Evolutionary conservation across 2,797 vertebrate species (phyloP).

Genomic region (Alcedo quadribrachys): DNA sequence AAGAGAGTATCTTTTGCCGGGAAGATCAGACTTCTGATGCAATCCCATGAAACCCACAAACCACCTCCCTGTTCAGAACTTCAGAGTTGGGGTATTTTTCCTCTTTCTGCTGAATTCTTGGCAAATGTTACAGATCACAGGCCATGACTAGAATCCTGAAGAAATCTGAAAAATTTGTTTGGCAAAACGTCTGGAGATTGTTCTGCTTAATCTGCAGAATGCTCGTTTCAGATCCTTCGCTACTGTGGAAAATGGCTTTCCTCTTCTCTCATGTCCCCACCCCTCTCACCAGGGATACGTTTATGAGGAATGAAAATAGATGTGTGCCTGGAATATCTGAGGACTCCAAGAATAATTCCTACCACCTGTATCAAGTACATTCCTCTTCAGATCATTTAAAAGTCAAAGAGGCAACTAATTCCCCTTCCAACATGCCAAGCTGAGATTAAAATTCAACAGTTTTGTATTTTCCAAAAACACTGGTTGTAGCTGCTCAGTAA

Average conservation of each 20-base stretch:
- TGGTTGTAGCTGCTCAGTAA: background rate
- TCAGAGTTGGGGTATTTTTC: slow-evolving; percentile 28
- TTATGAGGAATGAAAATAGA: slow-evolving; percentile 53
- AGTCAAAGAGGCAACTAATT: slow-evolving; percentile 35
- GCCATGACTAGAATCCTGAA: slow-evolving; percentile 40
- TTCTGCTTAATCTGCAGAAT: slow-evolving; percentile 45
- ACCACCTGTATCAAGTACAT: slow-evolving; percentile 41
- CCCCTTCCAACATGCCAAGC: background rate
- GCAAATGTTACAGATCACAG: slow-evolving; percentile 40
- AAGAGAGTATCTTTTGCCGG: slow-evolving; percentile 53
- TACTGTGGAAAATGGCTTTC: slow-evolving; percentile 60
- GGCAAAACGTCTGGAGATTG: slow-evolving; percentile 42
- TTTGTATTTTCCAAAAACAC: background rate
- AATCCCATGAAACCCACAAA: slow-evolving; percentile 71
- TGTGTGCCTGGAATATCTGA: slow-evolving; percentile 26
- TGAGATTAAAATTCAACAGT: background rate
- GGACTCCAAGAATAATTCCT: slow-evolving; percentile 42
- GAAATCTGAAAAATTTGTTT: slow-evolving; percentile 55
- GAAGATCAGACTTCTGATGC: slow-evolving; percentile 70
- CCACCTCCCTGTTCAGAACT: slow-evolving; percentile 55
- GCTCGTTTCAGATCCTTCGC: background rate
- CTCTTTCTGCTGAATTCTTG: slow-evolving; percentile 50
- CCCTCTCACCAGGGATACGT: background rate
- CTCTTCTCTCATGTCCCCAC: slow-evolving; percentile 10
- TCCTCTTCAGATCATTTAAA: slow-evolving; percentile 34